Evolutionary conservation across 2,797 vertebrate species (phyloP), one percentile per base, ranked within the genome.

Genomic region (Melanotaenia maccullochi): DNA sequence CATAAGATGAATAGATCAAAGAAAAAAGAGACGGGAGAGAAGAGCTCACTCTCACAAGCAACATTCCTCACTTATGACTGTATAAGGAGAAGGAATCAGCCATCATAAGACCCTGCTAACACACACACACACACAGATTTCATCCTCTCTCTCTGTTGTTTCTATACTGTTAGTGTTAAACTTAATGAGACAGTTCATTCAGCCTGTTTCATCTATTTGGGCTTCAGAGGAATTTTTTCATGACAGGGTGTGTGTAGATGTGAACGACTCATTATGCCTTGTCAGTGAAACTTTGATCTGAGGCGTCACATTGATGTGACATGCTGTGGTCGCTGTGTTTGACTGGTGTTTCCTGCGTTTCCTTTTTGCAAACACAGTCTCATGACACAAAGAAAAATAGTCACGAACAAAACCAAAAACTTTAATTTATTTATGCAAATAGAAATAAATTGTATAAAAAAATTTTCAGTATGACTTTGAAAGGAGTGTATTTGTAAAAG

Each of bases 1-100:
- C 22, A 32, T 65, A 71, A 66, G 81, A 87, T 80, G 70, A 81
- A 65, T 20, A 78, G 80, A 88, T 85, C 24, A 82, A 83, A 89
- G 80, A 69, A 58, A 42, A 78, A 58, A 63, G 11, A 66, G 67
- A 70, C 57, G 71, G 44, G 58, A 78, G 78, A 80, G 79, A 78
- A 68, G 78, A 85, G 80, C 20, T 44, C 68, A 78, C 58, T 73
- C 79, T 87, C 79, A 68, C 58, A 55, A 76, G 76, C 61, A 78
- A 84, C 85, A 90, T 92, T 93, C 92, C 90, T 86, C 60, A 52
- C 71, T 77, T 80, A 88, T 92, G 90, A 91, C 92, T 94, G 85
- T 94, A 94, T 91, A 94, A 89, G 93, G 93, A 90, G 75, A 90
- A 84, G 82, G 83, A 91, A 57, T 88, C 67, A 71, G 81, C 78